A percentile compares a stretch with the other conserved stretches of the same genome.
Evolutionary conservation across 2,888 invertebrate species (phyloP).

Genomic region (Coremacera marginata): DNA sequence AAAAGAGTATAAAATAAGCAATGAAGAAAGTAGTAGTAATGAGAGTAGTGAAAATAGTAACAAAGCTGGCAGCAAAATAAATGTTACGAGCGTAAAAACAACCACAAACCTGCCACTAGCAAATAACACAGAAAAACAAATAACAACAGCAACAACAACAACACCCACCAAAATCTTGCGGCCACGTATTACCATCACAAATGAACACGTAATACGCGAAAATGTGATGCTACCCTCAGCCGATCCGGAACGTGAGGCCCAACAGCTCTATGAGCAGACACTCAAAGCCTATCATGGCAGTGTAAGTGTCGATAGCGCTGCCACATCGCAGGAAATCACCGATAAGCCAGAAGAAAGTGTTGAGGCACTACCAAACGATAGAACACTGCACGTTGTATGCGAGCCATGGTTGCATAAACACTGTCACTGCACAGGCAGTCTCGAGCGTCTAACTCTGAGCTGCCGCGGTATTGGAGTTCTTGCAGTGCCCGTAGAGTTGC

Average conservation of each 20-base stretch:
- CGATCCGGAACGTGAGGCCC: slow-evolving; percentile 68
- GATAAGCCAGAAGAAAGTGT: neutral
- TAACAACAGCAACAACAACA: slow-evolving; percentile 31
- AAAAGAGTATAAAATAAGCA: neutral
- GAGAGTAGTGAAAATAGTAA: slow-evolving; percentile 41
- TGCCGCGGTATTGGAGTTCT: slow-evolving; percentile 66
- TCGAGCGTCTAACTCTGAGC: slow-evolving; percentile 62
- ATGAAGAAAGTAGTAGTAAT: slow-evolving; percentile 1
- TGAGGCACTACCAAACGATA: neutral
- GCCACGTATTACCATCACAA: neutral
- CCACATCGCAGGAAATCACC: neutral
- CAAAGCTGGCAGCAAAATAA: slow-evolving; percentile 39
- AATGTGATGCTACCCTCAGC: slow-evolving; percentile 66
- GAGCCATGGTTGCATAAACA: slow-evolving; percentile 63
- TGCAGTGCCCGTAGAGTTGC: slow-evolving; percentile 66
- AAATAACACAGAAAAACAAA: neutral
- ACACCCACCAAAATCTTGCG: slow-evolving; percentile 32
- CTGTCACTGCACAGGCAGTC: slow-evolving; percentile 66
- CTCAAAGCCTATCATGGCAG: slow-evolving; percentile 62
- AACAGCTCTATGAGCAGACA: slow-evolving; percentile 67
- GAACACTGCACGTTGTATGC: slow-evolving; percentile 61
- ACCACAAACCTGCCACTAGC: neutral
- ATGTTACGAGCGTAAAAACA: neutral
- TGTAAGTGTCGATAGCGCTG: neutral
- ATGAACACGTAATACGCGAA: slow-evolving; percentile 60